Evolutionary conservation across 2,113 vertebrate genomes (phyloP).

Genomic region (Tragulus kanchil): DNA sequence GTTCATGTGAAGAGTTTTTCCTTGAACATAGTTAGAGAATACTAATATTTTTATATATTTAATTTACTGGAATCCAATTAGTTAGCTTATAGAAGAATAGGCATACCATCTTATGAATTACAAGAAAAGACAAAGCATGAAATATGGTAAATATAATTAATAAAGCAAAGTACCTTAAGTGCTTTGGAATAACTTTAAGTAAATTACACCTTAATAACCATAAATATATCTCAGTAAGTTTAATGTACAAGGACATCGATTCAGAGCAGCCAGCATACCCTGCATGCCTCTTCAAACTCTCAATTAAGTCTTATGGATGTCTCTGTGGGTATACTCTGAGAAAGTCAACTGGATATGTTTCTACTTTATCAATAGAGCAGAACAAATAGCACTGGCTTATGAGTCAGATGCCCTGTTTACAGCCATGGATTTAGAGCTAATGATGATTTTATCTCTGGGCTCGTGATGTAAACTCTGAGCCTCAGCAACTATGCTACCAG

Average conservation of each 20-base stretch:
- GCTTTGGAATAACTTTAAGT: not conserved
- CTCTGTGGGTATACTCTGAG: not conserved
- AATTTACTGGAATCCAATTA: not conserved
- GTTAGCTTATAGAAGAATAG: not conserved
- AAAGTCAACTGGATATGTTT: constrained; percentile 22
- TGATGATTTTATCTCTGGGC: not conserved
- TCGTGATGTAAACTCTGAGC: not conserved
- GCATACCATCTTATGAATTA: not conserved
- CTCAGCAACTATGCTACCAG: not conserved
- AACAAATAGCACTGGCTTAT: constrained; percentile 37
- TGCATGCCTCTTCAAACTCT: not conserved
- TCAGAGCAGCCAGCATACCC: not conserved
- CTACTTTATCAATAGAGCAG: constrained; percentile 58
- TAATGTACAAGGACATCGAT: not conserved
- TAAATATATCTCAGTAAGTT: not conserved
- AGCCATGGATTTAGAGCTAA: constrained; percentile 36
- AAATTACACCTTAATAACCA: not conserved
- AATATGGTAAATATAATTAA: not conserved
- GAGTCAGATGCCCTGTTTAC: constrained; percentile 38
- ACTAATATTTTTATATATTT: not conserved
- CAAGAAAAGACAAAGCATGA: not conserved
- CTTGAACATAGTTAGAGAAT: not conserved
- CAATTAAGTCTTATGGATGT: not conserved
- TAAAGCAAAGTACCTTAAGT: not conserved
- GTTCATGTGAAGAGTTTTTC: not conserved